Evolutionary conservation across 2,113 vertebrate genomes (phyloP).

Genomic region (Callospermophilus lateralis): DNA sequence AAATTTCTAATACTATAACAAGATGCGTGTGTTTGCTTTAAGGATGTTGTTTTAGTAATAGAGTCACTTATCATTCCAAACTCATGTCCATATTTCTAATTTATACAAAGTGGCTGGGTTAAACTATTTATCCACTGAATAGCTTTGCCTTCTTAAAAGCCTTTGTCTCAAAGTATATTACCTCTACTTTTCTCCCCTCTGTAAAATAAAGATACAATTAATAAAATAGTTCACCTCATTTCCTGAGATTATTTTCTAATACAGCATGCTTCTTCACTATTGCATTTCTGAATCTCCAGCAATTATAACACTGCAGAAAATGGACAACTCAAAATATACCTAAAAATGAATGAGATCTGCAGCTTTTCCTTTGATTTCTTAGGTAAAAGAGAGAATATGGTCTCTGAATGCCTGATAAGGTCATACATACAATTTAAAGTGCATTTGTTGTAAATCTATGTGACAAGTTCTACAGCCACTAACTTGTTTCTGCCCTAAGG

Average conservation of each 20-base stretch:
- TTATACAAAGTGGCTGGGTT: not conserved
- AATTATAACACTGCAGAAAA: not conserved
- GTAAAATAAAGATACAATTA: not conserved
- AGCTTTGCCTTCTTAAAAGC: not conserved
- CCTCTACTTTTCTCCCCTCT: not conserved
- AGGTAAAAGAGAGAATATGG: not conserved
- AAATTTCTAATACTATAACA: not conserved
- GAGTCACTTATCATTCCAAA: not conserved
- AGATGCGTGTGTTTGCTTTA: not conserved
- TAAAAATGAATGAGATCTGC: not conserved
- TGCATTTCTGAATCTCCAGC: not conserved
- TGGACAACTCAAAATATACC: not conserved
- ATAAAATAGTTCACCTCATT: not conserved
- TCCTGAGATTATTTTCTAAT: not conserved
- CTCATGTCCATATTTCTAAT: not conserved
- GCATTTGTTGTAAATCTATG: not conserved
- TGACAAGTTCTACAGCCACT: not conserved
- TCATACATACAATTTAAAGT: conserved; percentile 44
- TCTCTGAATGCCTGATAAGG: not conserved
- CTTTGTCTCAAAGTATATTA: not conserved
- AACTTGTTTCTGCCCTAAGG: not conserved
- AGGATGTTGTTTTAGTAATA: not conserved
- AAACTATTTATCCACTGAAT: not conserved
- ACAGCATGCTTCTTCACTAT: not conserved
- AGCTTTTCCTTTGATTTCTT: not conserved